Evolutionary conservation across 2,888 invertebrate genomes (phyloP).

Genomic region (Sycophila texana): DNA sequence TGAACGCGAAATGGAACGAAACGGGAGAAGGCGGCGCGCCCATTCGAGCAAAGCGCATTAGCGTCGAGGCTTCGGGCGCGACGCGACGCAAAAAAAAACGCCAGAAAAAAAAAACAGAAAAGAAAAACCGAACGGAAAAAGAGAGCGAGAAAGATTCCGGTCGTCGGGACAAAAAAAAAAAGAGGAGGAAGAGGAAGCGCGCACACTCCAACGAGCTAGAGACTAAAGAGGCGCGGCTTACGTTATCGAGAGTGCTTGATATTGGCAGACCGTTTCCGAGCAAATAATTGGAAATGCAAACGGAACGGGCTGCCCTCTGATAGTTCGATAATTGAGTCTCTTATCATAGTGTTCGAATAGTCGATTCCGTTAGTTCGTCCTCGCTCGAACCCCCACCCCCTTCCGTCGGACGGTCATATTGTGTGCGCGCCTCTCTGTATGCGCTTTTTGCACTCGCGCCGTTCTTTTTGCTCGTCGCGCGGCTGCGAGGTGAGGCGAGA

Average conservation of each 20-base stretch:
- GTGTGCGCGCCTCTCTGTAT: slow-evolving; percentile 13
- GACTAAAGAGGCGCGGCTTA: slow-evolving; percentile 31
- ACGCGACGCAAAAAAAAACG: background rate
- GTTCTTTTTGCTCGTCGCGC: background rate
- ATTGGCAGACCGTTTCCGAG: slow-evolving; percentile 74
- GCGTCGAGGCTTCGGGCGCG: slow-evolving; percentile 35
- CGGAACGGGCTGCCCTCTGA: slow-evolving; percentile 72
- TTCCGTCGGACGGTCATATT: background rate
- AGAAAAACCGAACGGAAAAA: slow-evolving; percentile 13
- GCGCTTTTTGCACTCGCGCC: slow-evolving; percentile 7
- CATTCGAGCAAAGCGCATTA: slow-evolving; percentile 44
- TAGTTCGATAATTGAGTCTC: slow-evolving; percentile 76
- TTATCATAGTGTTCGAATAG: slow-evolving; percentile 72
- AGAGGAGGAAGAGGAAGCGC: slow-evolving; percentile 41
- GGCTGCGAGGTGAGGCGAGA: background rate
- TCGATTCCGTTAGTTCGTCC: slow-evolving; percentile 61
- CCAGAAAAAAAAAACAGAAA: slow-evolving; percentile 24
- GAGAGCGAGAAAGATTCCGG: slow-evolving; percentile 30
- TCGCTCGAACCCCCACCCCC: background rate
- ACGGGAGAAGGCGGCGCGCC: slow-evolving; percentile 35
- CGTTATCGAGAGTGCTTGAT: slow-evolving; percentile 67
- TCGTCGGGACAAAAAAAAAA: slow-evolving; percentile 40
- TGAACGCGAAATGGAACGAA: slow-evolving; percentile 44
- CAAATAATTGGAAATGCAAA: slow-evolving; percentile 76
- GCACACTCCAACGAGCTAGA: slow-evolving; percentile 40